phyloP scores from a whole-genome alignment of 2,113 vertebrate genomes.

The Gavia stellata region DNA sequence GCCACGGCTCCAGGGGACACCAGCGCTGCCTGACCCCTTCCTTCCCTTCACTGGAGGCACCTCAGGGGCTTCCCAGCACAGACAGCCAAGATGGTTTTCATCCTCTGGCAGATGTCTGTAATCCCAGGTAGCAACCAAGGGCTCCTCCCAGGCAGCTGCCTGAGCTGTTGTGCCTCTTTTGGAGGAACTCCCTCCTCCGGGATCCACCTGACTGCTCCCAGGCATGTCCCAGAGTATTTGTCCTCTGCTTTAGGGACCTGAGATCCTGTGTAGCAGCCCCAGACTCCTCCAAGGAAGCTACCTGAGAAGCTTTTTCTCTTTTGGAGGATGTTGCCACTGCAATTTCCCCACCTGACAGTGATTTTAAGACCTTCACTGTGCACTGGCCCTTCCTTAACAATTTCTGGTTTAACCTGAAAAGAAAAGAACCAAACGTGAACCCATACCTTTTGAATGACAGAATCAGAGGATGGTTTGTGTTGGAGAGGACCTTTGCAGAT shows the following conservation, averaged over 20 bases:
- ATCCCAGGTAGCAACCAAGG: background rate
- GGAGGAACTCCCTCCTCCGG: background rate
- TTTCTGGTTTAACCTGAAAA: background rate
- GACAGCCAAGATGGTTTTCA: background rate
- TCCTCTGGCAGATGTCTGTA: background rate
- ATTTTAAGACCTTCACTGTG: background rate
- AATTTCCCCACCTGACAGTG: background rate
- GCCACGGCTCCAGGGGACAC: background rate
- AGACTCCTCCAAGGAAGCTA: background rate
- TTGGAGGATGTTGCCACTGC: background rate
- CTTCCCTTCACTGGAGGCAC: background rate
- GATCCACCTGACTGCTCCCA: background rate
- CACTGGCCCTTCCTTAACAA: background rate
- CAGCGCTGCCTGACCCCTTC: background rate
- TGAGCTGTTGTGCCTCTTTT: background rate
- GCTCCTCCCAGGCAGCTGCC: background rate
- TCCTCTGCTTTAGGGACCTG: background rate
- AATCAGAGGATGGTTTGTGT: background rate
- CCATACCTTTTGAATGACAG: background rate
- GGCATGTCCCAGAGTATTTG: background rate
- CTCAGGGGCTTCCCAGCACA: background rate
- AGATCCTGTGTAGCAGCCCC: background rate
- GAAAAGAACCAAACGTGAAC: background rate
- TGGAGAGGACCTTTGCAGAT: background rate
- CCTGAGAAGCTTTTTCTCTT: background rate